Evolutionary conservation across 2,797 vertebrate genomes (phyloP), one percentile per base, ranked within the genome.

Genomic region (Melanotaenia maccullochi): DNA sequence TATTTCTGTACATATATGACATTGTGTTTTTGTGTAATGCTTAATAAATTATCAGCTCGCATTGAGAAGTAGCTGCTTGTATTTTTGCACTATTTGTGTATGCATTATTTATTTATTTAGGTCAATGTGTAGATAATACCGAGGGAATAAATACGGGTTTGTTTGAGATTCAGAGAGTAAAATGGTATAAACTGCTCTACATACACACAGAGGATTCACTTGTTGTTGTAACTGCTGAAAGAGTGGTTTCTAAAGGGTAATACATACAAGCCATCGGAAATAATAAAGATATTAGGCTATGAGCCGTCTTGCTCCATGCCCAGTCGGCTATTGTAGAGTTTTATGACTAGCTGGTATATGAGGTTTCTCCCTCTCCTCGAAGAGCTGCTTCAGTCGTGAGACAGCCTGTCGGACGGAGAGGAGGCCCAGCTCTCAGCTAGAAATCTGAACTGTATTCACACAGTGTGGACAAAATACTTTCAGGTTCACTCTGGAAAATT

Each of bases 271-370:
- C 92, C 91, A 91, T 94, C 94, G 95, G 94, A 96, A 96, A 96
- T 96, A 93, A 96, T 97, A 95, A 96, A 95, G 96, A 96, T 96
- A 88, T 87, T 94, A 95, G 93, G 94, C 95, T 95, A 92, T 95
- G 95, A 95, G 94, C 93, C 93, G 93, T 93, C 92, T 94, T 94
- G 95, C 95, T 95, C 90, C 95, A 95, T 95, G 95, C 95, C 95
- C 95, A 95, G 95, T 95, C 95, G 95, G 96, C 97, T 97, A 98
- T 99, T 99, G 97, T 97, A 95, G 95, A 95, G 94, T 98, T 99
- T 99, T 99, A 99, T 98, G 97, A 96, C 97, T 96, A 94, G 96
- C 95, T 96, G 95, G 94, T 97, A 95, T 93, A 96, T 96, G 96
- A 97, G 96, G 92, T 95, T 96, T 96, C 96, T 96, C 95, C 95